Percentiles rank a stretch among this genome's conserved stretches.
Conservation (phyloP, 2,797 vertebrate species). For the Bradypodion ventrale region DNA sequence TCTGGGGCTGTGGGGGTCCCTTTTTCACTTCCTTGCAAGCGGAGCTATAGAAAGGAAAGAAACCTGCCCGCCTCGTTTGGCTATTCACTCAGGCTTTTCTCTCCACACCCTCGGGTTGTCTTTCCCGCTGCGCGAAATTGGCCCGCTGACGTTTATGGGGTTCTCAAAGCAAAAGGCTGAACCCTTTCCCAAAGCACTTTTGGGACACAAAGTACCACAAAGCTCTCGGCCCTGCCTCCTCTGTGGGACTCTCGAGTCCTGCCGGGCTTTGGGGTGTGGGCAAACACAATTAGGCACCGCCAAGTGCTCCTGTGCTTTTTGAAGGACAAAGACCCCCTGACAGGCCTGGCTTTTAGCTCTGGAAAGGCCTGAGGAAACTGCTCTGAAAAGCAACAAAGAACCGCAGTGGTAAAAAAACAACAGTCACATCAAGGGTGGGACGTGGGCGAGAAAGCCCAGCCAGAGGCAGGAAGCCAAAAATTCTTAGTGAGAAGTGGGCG, state of each 20-base stretch:
- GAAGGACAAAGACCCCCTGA: slow-evolving; percentile 41
- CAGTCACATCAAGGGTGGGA: background rate
- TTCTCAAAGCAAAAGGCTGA: slow-evolving; percentile 38
- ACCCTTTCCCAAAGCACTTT: background rate
- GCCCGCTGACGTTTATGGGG: slow-evolving; percentile 32
- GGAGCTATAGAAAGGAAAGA: background rate
- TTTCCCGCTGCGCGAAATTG: slow-evolving; percentile 14
- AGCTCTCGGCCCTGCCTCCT: background rate
- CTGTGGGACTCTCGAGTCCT: rapidly evolving
- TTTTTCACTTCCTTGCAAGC: background rate
- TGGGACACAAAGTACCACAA: background rate
- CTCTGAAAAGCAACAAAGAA: background rate
- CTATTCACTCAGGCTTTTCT: background rate
- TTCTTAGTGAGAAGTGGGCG: no score
- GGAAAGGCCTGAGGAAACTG: slow-evolving; percentile 34
- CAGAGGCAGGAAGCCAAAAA: background rate
- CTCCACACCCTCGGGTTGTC: no score
- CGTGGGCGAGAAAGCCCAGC: background rate
- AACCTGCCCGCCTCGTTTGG: background rate
- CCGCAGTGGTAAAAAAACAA: no score
- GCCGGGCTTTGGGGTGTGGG: rapidly evolving
- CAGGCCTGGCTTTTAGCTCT: background rate
- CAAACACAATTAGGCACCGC: rapidly evolving
- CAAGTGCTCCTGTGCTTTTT: background rate
- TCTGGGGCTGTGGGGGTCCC: background rate